Base-by-base conservation (phyloP, 2,797 vertebrate species). In the Salarias fasciatus region DNA sequence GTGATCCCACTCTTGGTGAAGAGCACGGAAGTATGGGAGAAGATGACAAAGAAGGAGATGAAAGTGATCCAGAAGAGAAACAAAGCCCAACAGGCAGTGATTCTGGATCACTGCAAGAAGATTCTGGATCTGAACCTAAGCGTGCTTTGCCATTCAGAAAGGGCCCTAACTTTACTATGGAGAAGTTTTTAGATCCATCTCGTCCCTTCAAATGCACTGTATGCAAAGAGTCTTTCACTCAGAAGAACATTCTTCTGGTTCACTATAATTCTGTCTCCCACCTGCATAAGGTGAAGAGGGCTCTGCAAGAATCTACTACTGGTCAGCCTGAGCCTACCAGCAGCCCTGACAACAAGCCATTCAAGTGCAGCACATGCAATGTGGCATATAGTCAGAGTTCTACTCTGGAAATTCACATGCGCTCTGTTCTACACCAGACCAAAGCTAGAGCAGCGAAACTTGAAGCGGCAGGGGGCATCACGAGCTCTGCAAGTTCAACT, bases 241-340 rank as follows among this genome's bases (percentile, higher is more conserved):
- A 99, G 64, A 99, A 99, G 90, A 99, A 99, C 75, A 99, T 99
- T 82, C 94, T 99, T 55, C 86, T 99, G 50, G 98, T 99, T 74
- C 98, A 99, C 90, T 99, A 99, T 89, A 99, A 99, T 82, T 99
- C 98, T 0, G 98, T 99, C 58, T 99, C 98, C 70, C 98, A 99
- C 79, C 91, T 99, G 61, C 97, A 99, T 87, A 99, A 99, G 88
- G 93, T 99, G 75, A 99, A 99, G 85, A 93, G 97, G 84, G 97
- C 98, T 80, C 94, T 99, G 69, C 98, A 99, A 79, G 98, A 99
- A 84, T 97, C 97, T 33, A 95, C 96, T 11, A 94, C 95, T 0
- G 96, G 97, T 69, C 98, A 98, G 37, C 96, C 95, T 7, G 98
- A 99, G 75, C 95, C 96, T 41, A 98, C 97, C 75, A 98, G 95